Evolutionary conservation across 2,888 invertebrate species (phyloP).

Genomic region (Drosophila neutralis): DNA sequence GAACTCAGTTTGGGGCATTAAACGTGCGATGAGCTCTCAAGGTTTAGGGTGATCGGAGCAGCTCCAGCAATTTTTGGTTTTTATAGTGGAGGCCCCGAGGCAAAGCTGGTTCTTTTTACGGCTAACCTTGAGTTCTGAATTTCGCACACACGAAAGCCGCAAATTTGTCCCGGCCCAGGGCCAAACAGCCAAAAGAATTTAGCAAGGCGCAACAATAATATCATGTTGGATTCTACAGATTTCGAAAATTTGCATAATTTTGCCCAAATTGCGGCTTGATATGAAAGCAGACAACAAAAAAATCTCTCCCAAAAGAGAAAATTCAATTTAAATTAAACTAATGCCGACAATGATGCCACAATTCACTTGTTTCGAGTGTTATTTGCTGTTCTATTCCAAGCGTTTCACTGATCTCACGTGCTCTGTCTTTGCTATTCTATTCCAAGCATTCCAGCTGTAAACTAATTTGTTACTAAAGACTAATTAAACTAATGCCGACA

Average conservation of each 20-base stretch:
- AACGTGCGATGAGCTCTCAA: conserved; percentile 68
- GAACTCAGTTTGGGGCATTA: conserved; percentile 48
- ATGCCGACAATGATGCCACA: background rate
- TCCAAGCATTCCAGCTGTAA: background rate
- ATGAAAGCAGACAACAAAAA: background rate
- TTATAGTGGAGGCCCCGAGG: conserved; percentile 37
- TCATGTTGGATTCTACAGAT: conserved; percentile 36
- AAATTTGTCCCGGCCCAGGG: conserved; percentile 27
- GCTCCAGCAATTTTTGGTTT: conserved; percentile 12
- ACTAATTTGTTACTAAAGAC: background rate
- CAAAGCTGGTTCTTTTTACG: conserved; percentile 46
- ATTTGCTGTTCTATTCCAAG: background rate
- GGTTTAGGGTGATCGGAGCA: conserved; percentile 64
- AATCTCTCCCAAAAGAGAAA: background rate
- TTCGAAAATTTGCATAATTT: conserved; percentile 49
- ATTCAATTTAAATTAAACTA: background rate
- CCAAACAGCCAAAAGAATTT: background rate
- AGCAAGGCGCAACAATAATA: conserved; percentile 32
- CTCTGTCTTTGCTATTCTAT: background rate
- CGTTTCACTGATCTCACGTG: background rate
- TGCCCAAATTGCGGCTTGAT: conserved; percentile 25
- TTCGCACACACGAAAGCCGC: conserved; percentile 23
- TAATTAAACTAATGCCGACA: background rate
- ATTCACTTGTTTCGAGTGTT: background rate
- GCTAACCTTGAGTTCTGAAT: conserved; percentile 41